Conservation (phyloP, 2,888 invertebrate genomes). For the Clivina fossor region DNA sequence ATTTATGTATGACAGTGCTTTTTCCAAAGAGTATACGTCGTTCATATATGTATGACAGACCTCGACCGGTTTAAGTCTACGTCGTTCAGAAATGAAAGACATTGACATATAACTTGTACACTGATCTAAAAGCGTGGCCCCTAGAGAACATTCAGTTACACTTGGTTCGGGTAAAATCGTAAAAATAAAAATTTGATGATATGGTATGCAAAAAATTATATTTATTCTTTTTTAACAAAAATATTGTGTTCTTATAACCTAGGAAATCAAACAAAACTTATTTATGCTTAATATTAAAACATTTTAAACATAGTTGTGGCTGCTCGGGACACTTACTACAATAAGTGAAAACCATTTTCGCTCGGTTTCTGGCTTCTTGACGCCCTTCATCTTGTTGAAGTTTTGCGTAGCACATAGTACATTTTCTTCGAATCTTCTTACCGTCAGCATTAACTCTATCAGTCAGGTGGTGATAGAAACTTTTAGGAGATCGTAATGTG, state of each 20-base stretch:
- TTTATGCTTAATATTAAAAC: slow-evolving; percentile 37
- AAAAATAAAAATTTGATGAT: slow-evolving; percentile 2
- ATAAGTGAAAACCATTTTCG: slow-evolving; percentile 37
- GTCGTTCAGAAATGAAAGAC: too few relatives aligned
- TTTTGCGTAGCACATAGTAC: slow-evolving; percentile 36
- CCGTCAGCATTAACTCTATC: slow-evolving; percentile 32
- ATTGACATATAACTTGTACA: too few relatives aligned
- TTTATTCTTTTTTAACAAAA: slow-evolving; percentile 12
- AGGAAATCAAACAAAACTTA: slow-evolving; percentile 34
- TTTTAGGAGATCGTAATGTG: slow-evolving; percentile 7
- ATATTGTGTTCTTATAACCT: slow-evolving; percentile 27
- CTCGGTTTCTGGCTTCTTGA: slow-evolving; percentile 37
- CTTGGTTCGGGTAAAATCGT: too few relatives aligned
- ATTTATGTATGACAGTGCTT: too few relatives aligned
- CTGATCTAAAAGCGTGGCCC: too few relatives aligned
- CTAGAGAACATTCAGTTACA: too few relatives aligned
- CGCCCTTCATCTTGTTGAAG: slow-evolving; percentile 34
- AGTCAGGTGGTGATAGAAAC: slow-evolving; percentile 30
- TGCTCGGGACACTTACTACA: slow-evolving; percentile 34
- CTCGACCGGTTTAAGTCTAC: too few relatives aligned
- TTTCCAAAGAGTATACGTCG: too few relatives aligned
- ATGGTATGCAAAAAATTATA: slow-evolving; percentile 9
- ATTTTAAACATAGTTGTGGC: slow-evolving; percentile 37
- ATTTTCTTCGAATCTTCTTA: slow-evolving; percentile 39
- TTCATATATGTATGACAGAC: too few relatives aligned